Conservation (phyloP, 2,113 vertebrate genomes). For the Syrrhaptes paradoxus region DNA sequence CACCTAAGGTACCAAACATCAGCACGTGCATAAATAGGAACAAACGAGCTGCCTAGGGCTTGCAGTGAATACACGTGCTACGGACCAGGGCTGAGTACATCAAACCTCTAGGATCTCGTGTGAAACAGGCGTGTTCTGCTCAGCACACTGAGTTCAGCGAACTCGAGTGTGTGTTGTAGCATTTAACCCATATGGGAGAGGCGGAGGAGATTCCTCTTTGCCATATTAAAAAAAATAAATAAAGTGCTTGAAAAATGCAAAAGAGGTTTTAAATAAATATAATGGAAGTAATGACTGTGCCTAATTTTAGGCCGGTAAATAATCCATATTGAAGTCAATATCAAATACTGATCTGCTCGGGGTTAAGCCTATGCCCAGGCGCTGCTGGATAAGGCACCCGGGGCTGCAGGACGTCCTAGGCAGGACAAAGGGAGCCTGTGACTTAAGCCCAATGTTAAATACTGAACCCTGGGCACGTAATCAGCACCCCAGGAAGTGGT, state of each 20-base stretch:
- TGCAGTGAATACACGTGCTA: background rate
- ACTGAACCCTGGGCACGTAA: background rate
- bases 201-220: background rate
- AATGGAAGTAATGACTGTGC: background rate
- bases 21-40: conserved; percentile 6
- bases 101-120: background rate
- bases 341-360: background rate
- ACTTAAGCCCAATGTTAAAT: background rate
- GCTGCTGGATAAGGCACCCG: background rate
- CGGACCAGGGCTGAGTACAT: background rate
- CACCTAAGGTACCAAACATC: background rate
- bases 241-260: conserved; percentile 48
- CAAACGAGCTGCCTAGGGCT: background rate
- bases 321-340: background rate
- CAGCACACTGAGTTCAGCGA: background rate
- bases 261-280: background rate
- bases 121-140: background rate
- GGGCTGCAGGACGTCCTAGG: background rate
- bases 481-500: background rate
- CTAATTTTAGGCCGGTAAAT: background rate
- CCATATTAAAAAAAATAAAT: background rate
- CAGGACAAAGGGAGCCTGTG: background rate
- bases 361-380: background rate
- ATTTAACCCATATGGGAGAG: rapidly evolving
- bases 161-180: background rate